These are phyloP conservation scores for Palaemon carinicauda DNA, from an alignment of 1,140 invertebrate species.

Conservation along the genomic window DNA sequence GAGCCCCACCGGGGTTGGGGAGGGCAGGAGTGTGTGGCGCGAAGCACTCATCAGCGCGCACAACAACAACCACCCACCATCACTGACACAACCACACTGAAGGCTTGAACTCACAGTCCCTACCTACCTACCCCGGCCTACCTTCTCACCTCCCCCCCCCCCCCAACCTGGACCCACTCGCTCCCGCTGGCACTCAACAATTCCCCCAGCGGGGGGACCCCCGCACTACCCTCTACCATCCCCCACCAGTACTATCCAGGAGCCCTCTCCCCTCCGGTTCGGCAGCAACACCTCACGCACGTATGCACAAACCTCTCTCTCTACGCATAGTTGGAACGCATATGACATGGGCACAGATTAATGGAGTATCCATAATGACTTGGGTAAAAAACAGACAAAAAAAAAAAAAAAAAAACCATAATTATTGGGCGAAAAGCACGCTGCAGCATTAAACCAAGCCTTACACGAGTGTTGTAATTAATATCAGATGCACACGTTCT, in stretches of 20 bases:
- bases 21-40: conserved; percentile 15
- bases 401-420: too few relatives aligned
- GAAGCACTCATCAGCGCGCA: conserved; percentile 36
- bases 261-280: not conserved
- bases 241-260: not conserved
- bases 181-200: not conserved
- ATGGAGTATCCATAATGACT: too few relatives aligned
- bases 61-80: conserved; percentile 15
- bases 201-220: not conserved
- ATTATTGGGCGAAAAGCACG: too few relatives aligned
- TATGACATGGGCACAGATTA: not conserved
- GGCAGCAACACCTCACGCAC: not conserved
- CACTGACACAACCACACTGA: conserved; percentile 44
- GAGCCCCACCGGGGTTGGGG: conserved; percentile 26
- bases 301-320: not conserved
- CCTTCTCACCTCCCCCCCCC: not conserved
- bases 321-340: not conserved
- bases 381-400: too few relatives aligned
- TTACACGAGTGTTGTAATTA: too few relatives aligned
- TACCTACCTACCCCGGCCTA: not conserved
- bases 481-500: too few relatives aligned
- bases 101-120: not conserved
- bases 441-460: too few relatives aligned
- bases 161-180: not conserved
- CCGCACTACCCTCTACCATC: not conserved